Base-by-base conservation (phyloP, 2,797 vertebrate species). In the Sciurus vulgaris region DNA sequence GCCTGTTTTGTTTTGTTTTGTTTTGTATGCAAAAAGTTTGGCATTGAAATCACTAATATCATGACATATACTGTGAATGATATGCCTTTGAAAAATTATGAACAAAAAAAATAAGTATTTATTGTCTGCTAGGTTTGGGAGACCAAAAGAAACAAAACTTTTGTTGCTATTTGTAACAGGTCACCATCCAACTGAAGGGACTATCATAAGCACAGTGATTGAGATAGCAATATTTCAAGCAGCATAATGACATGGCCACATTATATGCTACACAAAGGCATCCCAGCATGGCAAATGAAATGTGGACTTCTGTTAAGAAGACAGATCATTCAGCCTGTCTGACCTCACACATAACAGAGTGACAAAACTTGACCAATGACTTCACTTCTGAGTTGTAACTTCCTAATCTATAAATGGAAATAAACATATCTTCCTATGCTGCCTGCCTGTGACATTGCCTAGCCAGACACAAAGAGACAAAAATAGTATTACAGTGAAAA, bases 71-170 rank as follows among this genome's bases (percentile, higher is more conserved):
- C 51, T 63, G 72, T 47, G 76, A 78, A 20, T 26, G 28, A 8
- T 61, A 20, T 77, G 20, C 33, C 26, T 77, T 89, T 78, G 15
- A 88, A 88, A 85, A 81, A 59, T 35, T 87, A 70, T 73, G 26
- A 87, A 30, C 44, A 93, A 97, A 87, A 83, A 38, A 90, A 18
- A 65, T 67, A 44, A 90, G 26, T 86, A 63, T 49, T 89, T 89
- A 67, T 10, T 72, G 7, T 59, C 35, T 88, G 56, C 18, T 49
- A 67, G 49, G 30, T 72, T 83, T 47, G 26, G 22, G 26, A 93
- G 28, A 85, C 2, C 44, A 83, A 88, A 89, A 67, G 61, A 91
- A 84, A 94, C 22, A 65, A 81, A 59, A 24, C 77, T 56, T 92
- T 61, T 51, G 18, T 86, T 49, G 8, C 24, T 65, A 3, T 65